Evolutionary conservation across 2,888 invertebrate species (phyloP).

Genomic region (Epirrhoe alternata): DNA sequence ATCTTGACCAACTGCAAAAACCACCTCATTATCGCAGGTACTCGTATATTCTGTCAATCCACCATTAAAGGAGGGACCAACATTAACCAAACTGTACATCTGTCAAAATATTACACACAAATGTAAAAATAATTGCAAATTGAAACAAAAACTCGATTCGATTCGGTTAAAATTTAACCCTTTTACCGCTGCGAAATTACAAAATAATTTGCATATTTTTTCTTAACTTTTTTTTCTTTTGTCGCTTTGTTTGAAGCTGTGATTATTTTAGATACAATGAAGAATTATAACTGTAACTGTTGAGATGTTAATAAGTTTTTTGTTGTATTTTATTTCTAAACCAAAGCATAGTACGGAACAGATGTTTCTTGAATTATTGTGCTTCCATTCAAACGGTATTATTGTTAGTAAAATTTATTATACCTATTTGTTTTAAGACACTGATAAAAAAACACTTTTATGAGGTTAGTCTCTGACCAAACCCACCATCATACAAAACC

Average conservation of each 20-base stretch:
- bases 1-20: slow-evolving; percentile 33
- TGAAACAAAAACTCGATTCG: slow-evolving; percentile 49
- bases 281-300: slow-evolving; percentile 71
- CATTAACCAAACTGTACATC: slow-evolving; percentile 34
- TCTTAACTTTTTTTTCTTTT: slow-evolving; percentile 61
- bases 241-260: slow-evolving; percentile 59
- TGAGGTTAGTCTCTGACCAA: too few species aligned
- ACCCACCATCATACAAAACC: too few species aligned
- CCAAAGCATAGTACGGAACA: slow-evolving; percentile 48
- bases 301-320: slow-evolving; percentile 78
- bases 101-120: slow-evolving; percentile 44
- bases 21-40: slow-evolving; percentile 24
- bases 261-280: slow-evolving; percentile 70
- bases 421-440: too few species aligned
- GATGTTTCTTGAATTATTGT: slow-evolving; percentile 44
- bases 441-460: too few species aligned
- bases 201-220: slow-evolving; percentile 70
- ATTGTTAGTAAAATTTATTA: neutral
- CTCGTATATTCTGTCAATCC: slow-evolving; percentile 18
- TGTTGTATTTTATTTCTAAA: slow-evolving; percentile 53
- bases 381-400: slow-evolving; percentile 4
- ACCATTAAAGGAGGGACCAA: slow-evolving; percentile 20
- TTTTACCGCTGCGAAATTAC: slow-evolving; percentile 48
- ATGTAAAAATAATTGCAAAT: slow-evolving; percentile 51
- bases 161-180: slow-evolving; percentile 52